A percentile compares a stretch with the other conserved stretches of the same genome.
Evolutionary conservation across 2,113 vertebrate species (phyloP).

Genomic region (Lophochroa leadbeateri): DNA sequence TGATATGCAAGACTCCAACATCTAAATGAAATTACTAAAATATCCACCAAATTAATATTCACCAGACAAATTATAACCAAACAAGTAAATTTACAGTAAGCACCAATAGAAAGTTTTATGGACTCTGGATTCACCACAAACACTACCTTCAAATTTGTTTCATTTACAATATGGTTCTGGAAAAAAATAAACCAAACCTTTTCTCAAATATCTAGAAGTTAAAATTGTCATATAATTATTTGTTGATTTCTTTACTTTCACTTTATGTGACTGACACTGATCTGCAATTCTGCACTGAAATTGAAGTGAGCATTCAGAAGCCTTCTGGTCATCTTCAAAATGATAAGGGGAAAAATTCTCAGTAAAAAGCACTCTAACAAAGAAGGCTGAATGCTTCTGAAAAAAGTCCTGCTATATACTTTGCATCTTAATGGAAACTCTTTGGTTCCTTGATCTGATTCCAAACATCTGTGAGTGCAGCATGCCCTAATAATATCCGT

Average conservation of each 20-base stretch:
- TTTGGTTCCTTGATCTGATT: constrained; percentile 28
- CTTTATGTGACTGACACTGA: neutral
- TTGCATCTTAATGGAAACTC: constrained; percentile 11
- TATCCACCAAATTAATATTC: neutral
- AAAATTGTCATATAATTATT: neutral
- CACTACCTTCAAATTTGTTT: neutral
- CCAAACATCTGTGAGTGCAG: constrained; percentile 22
- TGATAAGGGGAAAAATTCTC: neutral
- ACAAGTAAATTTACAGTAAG: neutral
- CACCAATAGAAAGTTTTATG: neutral
- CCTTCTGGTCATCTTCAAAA: neutral
- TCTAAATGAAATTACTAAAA: neutral
- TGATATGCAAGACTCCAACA: neutral
- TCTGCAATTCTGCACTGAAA: neutral
- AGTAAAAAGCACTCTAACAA: neutral
- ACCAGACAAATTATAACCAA: neutral
- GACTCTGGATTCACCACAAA: neutral
- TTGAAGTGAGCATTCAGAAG: neutral
- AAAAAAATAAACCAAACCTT: neutral
- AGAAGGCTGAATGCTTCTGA: neutral
- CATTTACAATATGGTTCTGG: neutral
- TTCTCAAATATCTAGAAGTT: neutral
- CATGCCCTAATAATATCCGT: neutral
- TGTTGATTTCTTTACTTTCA: neutral
- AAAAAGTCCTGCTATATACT: neutral